These are phyloP conservation scores for Onychorhynchus coronatus DNA, from an alignment of 2,113 vertebrate genomes.

Conservation along the genomic window DNA sequence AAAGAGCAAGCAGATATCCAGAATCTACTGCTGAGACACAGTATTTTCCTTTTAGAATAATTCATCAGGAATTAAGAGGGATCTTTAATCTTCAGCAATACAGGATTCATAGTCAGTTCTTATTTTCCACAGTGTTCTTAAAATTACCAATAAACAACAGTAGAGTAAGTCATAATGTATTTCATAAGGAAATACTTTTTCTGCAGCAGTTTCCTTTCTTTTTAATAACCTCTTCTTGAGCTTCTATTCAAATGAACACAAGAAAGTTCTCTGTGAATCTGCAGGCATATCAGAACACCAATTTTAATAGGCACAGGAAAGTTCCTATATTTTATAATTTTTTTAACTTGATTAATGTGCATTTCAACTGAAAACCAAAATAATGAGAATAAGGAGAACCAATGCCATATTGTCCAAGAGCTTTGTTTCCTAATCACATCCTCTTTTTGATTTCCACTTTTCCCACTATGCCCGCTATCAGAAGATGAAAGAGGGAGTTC, in stretches of 20 bases:
- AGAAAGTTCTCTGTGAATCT: neutral
- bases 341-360: neutral
- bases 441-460: neutral
- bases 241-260: neutral
- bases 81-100: constrained; percentile 12
- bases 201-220: neutral
- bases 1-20: constrained; percentile 1
- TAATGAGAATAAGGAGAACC: neutral
- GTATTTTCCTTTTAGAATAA: constrained; percentile 17
- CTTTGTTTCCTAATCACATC: neutral
- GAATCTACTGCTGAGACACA: neutral
- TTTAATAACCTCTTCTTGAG: neutral
- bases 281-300: neutral
- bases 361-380: neutral
- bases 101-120: neutral
- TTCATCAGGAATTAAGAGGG: neutral
- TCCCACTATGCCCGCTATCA: neutral
- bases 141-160: neutral
- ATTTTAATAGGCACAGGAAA: neutral
- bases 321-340: neutral
- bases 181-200: neutral
- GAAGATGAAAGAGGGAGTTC: neutral
- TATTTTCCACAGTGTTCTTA: neutral
- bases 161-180: neutral
- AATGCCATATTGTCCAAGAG: neutral